Percentiles rank a stretch among this genome's conserved stretches.
phyloP scores from a whole-genome alignment of 2,797 vertebrate genomes.

The Liparis tanakae region DNA sequence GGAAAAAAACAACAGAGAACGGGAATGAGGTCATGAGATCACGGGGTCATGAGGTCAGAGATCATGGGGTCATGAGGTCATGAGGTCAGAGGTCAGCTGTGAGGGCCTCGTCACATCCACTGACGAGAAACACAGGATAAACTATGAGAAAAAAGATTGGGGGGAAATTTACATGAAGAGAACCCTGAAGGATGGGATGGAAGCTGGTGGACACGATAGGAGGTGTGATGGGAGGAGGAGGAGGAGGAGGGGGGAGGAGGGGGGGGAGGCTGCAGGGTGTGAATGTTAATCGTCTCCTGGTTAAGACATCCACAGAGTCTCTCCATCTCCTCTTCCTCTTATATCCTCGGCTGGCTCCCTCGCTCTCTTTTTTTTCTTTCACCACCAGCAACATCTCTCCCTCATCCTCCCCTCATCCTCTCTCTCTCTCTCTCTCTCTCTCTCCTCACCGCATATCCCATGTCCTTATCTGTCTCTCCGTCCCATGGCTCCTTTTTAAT shows the following conservation, averaged over 20 bases:
- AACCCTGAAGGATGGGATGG: slow-evolving; percentile 52
- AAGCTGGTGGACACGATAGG: slow-evolving; percentile 71
- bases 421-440: neutral
- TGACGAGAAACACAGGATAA: no score
- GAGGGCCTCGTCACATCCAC: no score
- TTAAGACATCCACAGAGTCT: slow-evolving; percentile 56
- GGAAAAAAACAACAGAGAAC: no score
- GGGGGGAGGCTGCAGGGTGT: slow-evolving; percentile 49
- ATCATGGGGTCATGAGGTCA: no score
- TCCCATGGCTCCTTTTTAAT: slow-evolving; percentile 7
- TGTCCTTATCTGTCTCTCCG: slow-evolving; percentile 16
- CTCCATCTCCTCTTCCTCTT: slow-evolving; percentile 49
- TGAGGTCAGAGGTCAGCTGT: neutral
- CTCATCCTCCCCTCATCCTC: neutral
- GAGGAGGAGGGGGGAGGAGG: slow-evolving; percentile 49
- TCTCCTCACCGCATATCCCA: neutral
- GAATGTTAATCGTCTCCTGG: slow-evolving; percentile 73
- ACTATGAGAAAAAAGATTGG: neutral
- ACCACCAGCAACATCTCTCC: neutral
- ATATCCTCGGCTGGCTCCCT: slow-evolving; percentile 53
- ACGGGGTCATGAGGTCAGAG: no score
- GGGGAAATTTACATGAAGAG: slow-evolving; percentile 7
- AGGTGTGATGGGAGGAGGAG: slow-evolving; percentile 46
- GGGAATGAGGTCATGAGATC: no score
- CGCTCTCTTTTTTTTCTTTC: neutral